Evolutionary conservation across 2,888 invertebrate genomes (phyloP), one percentile per base, ranked within the genome.

Genomic region (Dolomedes plantarius): DNA sequence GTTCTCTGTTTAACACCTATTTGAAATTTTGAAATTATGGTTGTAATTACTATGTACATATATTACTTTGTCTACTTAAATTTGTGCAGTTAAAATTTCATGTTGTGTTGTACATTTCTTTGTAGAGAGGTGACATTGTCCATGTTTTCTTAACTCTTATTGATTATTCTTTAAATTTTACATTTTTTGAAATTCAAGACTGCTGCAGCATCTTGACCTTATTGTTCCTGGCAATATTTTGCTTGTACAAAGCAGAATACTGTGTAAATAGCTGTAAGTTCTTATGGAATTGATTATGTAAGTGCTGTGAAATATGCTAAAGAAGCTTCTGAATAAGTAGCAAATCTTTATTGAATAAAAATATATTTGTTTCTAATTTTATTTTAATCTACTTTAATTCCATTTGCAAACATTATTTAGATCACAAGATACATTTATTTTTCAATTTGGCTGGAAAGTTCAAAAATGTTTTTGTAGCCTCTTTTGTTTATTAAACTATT

Each of bases 41-140:
- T 80, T 79, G 73, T 80, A 80, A 80, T 80, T 73, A 64, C 11
- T 80, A 29, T 80, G 80, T 80, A 80, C 27, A 80, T 80, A 80
- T 50, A 67, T 73, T 80, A 67, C 73, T 80, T 73, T 80, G 80
- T 65, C 80, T 80, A 80, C 80, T 80, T 80, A 80, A 80, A 80
- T 46, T 50, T 73, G 80, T 80, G 80, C 65, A 71, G 73, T 80
- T 80, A 73, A 62, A 65, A 46, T 73, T 73, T 72, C 65, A 73
- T 73, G 50, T 50, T 80, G 73, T 80, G 73, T 80, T 80, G 73
- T 73, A 80, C 71, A 71, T 29, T 68, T 46, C 46, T 39, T 71
- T 46, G 71, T 71, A 71, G 50, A 46, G 29, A 46, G 46, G n/a
- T 46, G 23, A 71, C 41, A 80, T 67, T 73, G 67, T 80, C 71